Conservation (phyloP, 2,113 vertebrate species). For the Thermophis baileyi region DNA sequence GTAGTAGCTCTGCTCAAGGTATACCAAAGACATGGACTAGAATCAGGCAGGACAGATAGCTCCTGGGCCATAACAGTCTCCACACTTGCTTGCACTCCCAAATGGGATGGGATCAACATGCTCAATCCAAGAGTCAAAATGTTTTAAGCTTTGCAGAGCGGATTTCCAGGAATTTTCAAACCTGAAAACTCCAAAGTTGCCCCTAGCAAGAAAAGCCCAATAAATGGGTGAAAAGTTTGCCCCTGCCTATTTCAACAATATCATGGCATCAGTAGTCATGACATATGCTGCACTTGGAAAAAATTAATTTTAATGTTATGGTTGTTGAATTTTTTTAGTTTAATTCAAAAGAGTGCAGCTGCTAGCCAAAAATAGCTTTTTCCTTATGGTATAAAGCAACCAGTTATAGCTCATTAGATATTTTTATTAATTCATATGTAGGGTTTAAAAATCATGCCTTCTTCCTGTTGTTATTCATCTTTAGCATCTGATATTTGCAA, state of each 20-base stretch:
- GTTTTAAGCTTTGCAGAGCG: background rate
- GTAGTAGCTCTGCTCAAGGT: background rate
- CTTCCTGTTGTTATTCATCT: background rate
- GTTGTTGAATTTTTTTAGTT: background rate
- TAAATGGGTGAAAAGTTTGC: background rate
- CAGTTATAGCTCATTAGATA: background rate
- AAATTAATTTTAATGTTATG: background rate
- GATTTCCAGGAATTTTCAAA: background rate
- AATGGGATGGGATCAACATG: background rate
- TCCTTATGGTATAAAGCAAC: background rate
- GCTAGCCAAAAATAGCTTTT: background rate
- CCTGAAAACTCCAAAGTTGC: background rate
- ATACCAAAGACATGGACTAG: background rate
- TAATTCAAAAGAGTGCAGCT: background rate
- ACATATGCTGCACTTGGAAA: background rate
- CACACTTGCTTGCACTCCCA: background rate
- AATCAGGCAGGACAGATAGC: background rate
- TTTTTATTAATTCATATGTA: background rate
- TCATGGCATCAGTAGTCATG: background rate
- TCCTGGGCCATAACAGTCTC: background rate
- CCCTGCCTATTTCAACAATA: background rate
- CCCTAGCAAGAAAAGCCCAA: background rate
- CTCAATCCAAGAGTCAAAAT: background rate
- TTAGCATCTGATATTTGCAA: background rate
- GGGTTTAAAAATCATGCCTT: background rate